These are phyloP conservation scores for Cosmia trapezina DNA, from an alignment of 2,888 invertebrate genomes.

Conservation along the genomic window DNA sequence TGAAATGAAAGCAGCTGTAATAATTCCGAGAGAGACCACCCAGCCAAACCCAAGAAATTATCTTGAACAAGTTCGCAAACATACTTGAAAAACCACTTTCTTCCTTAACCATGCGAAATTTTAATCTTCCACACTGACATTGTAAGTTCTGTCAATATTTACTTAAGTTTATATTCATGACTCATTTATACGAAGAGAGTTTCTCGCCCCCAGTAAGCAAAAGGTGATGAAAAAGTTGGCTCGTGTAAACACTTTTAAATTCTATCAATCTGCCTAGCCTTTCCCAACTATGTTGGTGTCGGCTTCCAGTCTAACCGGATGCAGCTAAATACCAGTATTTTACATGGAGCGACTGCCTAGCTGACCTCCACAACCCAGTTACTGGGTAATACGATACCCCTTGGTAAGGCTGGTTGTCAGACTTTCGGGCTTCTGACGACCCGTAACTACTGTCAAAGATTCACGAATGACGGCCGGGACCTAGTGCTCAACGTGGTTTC, in stretches of 20 bases:
- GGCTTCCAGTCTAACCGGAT: too few species aligned
- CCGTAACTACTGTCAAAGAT: too few species aligned
- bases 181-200: constrained; percentile 8
- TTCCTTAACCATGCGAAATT: constrained; percentile 20
- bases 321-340: too few species aligned
- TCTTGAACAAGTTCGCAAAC: constrained; percentile 19
- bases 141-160: constrained; percentile 41
- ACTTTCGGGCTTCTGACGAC: too few species aligned
- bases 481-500: too few species aligned
- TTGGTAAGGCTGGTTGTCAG: too few species aligned
- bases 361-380: too few species aligned
- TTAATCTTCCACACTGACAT: background rate
- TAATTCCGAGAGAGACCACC: background rate
- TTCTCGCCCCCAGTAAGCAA: background rate
- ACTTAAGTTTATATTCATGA: constrained; percentile 11
- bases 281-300: too few species aligned
- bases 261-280: too few species aligned
- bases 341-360: too few species aligned
- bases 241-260: background rate
- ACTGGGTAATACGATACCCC: too few species aligned
- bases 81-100: constrained; percentile 43
- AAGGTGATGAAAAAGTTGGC: background rate
- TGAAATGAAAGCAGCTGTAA: constrained; percentile 12
- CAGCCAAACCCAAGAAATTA: constrained; percentile 2
- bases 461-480: too few species aligned